A percentile compares a stretch with the other conserved stretches of the same genome.
phyloP scores from a whole-genome alignment of 2,888 invertebrate species.

The Acronicta alni region DNA sequence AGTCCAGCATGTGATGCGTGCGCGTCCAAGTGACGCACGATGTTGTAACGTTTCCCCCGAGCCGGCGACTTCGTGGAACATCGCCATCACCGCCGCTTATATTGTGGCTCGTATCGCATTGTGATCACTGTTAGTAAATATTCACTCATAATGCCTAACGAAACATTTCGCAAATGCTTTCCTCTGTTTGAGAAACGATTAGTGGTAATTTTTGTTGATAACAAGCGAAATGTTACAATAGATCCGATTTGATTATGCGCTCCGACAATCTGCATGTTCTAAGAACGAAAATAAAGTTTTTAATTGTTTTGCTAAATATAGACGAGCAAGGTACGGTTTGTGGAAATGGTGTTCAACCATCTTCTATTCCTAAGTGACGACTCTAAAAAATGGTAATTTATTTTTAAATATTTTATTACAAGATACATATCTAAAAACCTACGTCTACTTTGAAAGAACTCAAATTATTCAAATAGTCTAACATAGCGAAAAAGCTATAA shows the following conservation, averaged over 20 bases:
- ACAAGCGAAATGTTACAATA: slow-evolving; percentile 11
- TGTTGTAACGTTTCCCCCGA: slow-evolving; percentile 54
- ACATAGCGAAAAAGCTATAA: too few relatives aligned
- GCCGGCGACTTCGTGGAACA: slow-evolving; percentile 44
- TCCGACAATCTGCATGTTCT: background rate
- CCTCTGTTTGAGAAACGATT: slow-evolving; percentile 49
- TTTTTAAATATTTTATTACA: too few relatives aligned
- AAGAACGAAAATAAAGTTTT: too few relatives aligned
- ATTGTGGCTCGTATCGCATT: slow-evolving; percentile 52
- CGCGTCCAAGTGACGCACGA: slow-evolving; percentile 41
- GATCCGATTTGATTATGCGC: background rate
- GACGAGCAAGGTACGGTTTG: too few relatives aligned
- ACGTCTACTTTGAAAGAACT: too few relatives aligned
- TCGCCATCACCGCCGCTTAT: slow-evolving; percentile 45
- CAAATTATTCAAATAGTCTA: too few relatives aligned
- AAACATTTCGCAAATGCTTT: slow-evolving; percentile 54
- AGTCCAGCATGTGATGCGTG: slow-evolving; percentile 28
- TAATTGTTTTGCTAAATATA: background rate
- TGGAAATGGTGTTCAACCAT: too few relatives aligned
- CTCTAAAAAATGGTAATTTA: too few relatives aligned
- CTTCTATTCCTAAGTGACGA: too few relatives aligned
- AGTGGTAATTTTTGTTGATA: slow-evolving; percentile 45
- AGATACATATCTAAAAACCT: too few relatives aligned
- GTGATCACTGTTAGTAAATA: slow-evolving; percentile 59
- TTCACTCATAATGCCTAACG: slow-evolving; percentile 45